These are phyloP conservation scores for Brachionus paranguensis DNA, from an alignment of 1,140 invertebrate genomes.

Conservation along the genomic window DNA sequence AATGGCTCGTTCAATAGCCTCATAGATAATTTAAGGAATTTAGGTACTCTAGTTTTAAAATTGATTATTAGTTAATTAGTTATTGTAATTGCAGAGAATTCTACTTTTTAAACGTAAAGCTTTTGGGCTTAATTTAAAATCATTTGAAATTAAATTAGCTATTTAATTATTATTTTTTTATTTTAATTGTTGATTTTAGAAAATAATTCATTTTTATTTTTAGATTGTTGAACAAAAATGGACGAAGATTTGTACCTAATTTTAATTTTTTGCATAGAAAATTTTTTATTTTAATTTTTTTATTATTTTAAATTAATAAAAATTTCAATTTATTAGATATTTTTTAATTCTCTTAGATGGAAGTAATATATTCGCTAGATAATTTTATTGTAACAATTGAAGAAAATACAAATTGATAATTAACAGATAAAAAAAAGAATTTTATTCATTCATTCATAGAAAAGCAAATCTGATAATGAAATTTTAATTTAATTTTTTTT, in stretches of 20 bases:
- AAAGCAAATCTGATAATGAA: no score
- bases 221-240: background rate
- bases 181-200: background rate
- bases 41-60: background rate
- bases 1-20: background rate
- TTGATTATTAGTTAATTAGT: background rate
- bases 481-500: no score
- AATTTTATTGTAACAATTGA: no score
- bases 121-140: background rate
- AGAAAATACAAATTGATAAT: no score
- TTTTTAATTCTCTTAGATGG: no score
- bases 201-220: background rate
- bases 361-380: no score
- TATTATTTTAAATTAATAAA: background rate
- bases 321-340: background rate
- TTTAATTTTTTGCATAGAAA: background rate
- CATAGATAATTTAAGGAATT: slow-evolving; percentile 1
- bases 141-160: background rate
- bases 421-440: no score
- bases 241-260: background rate
- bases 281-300: background rate
- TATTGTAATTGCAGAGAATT: background rate
- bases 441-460: no score
- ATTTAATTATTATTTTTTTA: background rate
- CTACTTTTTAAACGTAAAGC: background rate